These are phyloP conservation scores for Pachypeltis micranthus DNA, from an alignment of 1,140 invertebrate species.

Conservation along the genomic window DNA sequence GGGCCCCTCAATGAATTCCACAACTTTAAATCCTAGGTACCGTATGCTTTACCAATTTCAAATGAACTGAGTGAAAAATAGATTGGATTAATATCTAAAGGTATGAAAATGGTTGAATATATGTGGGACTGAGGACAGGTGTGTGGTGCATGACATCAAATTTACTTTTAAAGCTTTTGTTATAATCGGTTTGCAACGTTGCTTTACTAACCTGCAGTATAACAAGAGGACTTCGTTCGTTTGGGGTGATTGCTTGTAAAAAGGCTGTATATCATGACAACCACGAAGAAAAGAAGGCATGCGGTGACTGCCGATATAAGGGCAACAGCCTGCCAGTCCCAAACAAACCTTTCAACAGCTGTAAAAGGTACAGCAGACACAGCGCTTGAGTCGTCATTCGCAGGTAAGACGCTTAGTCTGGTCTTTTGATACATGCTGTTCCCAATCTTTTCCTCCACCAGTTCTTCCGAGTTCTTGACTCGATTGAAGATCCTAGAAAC, in stretches of 20 bases:
- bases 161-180: no score
- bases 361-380: conserved; percentile 22
- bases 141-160: no score
- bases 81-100: no score
- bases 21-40: no score
- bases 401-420: conserved; percentile 2
- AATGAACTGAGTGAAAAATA: no score
- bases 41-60: no score
- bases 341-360: conserved; percentile 24
- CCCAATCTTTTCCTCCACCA: conserved; percentile 3
- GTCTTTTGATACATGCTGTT: conserved; percentile 16
- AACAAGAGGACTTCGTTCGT: conserved; percentile 36
- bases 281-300: conserved; percentile 50
- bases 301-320: conserved; percentile 45
- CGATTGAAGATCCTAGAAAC: conserved; percentile 15
- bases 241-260: conserved; percentile 50
- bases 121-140: no score
- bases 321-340: conserved; percentile 48
- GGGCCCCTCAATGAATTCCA: no score
- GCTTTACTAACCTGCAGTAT: not conserved
- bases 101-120: no score
- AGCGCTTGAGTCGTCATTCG: not conserved
- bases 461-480: conserved; percentile 17
- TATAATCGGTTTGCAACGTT: no score
- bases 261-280: conserved; percentile 47